Percentiles rank a stretch among this genome's conserved stretches.
Conservation (phyloP, 2,113 vertebrate genomes). For the Dinomys branickii region DNA sequence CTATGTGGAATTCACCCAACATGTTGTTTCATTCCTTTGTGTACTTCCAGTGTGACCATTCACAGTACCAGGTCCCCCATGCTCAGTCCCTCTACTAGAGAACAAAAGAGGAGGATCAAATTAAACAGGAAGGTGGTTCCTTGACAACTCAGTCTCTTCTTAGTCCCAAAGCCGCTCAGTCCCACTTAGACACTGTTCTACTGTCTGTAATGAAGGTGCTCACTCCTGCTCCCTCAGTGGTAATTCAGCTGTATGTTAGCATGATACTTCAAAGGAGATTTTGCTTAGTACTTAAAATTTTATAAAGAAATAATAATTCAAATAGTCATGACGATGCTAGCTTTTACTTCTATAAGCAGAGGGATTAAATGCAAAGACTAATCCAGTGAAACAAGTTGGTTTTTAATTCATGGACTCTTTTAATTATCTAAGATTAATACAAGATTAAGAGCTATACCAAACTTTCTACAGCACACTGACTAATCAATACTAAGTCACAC, state of each 20-base stretch:
- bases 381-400: background rate
- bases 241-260: background rate
- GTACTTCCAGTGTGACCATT: no score
- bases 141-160: background rate
- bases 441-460: background rate
- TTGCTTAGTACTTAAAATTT: background rate
- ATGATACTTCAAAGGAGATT: background rate
- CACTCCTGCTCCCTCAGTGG: background rate
- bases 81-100: background rate
- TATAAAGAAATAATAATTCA: background rate
- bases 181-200: background rate
- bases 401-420: slow-evolving; percentile 23
- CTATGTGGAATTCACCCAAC: background rate
- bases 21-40: background rate
- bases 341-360: background rate
- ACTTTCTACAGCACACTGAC: background rate
- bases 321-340: background rate
- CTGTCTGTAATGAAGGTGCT: background rate
- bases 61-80: no score
- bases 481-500: background rate
- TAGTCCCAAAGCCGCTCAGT: background rate
- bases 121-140: background rate
- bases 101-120: background rate
- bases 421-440: slow-evolving; percentile 3
- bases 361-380: background rate